Evolutionary conservation across 2,888 invertebrate genomes (phyloP), one percentile per base, ranked within the genome.

Genomic region (Neocrepidodera transversa): DNA sequence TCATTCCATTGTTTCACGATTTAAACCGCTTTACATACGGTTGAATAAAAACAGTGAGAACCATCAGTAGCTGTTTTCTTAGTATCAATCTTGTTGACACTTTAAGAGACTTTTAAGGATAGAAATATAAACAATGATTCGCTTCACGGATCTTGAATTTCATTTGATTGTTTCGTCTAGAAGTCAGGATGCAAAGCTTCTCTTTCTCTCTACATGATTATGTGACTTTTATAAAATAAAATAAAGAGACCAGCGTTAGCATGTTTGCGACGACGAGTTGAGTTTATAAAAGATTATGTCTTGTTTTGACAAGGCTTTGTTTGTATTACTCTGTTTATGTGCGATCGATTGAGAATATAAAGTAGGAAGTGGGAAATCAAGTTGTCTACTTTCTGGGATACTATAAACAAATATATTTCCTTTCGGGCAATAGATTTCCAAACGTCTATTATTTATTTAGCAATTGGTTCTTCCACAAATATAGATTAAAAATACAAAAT

Each of bases 41-140:
- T 64, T 65, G 70, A 70, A 69, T 69, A 67, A 67, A 66, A 66
- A 68, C 61, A 64, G 66, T 60, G 67, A 63, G 68, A 67, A 52
- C 61, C 53, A 49, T 60, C 65, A 58, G 61, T 60, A 43, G 65
- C 56, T 65, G 63, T 59, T 67, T 62, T 62, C 62, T 66, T 59
- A 23, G 60, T 61, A 68, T 70, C 70, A 65, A 67, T 70, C 68
- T 67, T 59, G 48, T 62, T 65, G 66, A 64, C 65, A 68, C 67
- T 65, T 62, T 43, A 52, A 61, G 64, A 47, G 59, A 57, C 45
- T 62, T 58, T 55, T 62, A 45, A 58, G 49, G 51, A 62, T 64
- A 58, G 55, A 62, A 60, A 56, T 60, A 62, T 62, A 62, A 64
- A 64, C 60, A 64, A 64, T 52, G 64, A 55, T 32, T 49, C 58